Base-by-base conservation (phyloP, 2,797 vertebrate genomes). In the Chrosomus eos region DNA sequence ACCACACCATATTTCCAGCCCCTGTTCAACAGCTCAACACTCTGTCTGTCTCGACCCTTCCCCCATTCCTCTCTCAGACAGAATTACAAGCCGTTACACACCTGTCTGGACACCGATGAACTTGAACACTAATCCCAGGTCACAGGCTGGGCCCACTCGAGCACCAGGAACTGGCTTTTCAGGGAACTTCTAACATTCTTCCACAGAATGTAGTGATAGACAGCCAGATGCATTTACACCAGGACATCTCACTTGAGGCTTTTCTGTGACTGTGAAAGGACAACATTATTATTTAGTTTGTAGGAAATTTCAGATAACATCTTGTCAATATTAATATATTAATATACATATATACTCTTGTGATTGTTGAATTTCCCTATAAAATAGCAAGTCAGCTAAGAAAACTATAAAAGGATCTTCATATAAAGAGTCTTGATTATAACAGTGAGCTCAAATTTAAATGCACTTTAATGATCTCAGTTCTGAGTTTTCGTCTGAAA, bases 71-170 rank as follows among this genome's bases (percentile, higher is more conserved):
- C 74, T 60, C 60, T 62, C 79, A 88, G 85, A 84, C 85, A 80
- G 80, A 83, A 71, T 86, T 86, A 86, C 86, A 80, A 84, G 83
- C 82, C 87, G 84, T 85, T 87, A 88, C 88, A 88, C 74, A 87
- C 88, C 87, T 87, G 88, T 88, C 85, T 89, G 87, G 87, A 89
- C 83, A 86, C 83, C 43, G 66, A 80, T 90, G 89, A 90, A 88
- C 87, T 88, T 88, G 83, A 86, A 89, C 88, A 87, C 71, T 86
- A 78, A 80, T 88, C 79, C 82, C 83, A 87, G 87, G 85, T 84
- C 83, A 86, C 66, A 82, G 74, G 68, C 82, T 80, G 31, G 68
- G 60, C 64, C 70, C 74, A 87, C 70, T 81, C 62, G 67, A 81
- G 81, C 82, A 55, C 66, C 85, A 73, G 43, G 74, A 83, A 78